These are phyloP conservation scores for Eulemur albifrons DNA, from an alignment of 2,797 vertebrate genomes.

Conservation along the genomic window DNA sequence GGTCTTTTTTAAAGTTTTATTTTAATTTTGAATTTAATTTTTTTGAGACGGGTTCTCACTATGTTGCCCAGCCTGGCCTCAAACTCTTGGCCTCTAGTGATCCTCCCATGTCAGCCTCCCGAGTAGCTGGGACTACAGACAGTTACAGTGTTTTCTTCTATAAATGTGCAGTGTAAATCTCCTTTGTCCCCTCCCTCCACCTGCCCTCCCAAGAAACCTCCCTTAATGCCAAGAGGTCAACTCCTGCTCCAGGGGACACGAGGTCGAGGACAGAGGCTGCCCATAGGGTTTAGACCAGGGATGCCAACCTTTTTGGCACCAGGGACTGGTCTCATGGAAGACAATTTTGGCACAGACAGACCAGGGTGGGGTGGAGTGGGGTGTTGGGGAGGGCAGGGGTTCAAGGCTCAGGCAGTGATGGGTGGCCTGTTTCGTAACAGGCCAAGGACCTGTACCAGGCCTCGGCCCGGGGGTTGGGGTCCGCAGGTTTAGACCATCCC, in stretches of 20 bases:
- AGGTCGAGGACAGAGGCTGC: too few species aligned
- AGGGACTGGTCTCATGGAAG: too few species aligned
- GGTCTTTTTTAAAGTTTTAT: neutral
- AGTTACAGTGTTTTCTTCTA: neutral
- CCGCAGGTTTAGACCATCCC: neutral
- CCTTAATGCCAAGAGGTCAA: neutral
- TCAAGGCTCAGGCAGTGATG: too few species aligned
- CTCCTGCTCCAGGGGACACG: neutral
- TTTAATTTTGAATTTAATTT: neutral
- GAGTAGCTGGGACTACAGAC: neutral
- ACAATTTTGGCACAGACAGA: too few species aligned
- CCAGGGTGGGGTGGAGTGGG: too few species aligned
- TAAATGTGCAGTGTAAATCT: neutral
- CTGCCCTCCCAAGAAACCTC: neutral
- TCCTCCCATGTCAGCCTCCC: neutral
- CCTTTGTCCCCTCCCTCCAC: neutral
- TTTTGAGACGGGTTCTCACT: neutral
- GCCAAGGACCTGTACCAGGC: too few species aligned
- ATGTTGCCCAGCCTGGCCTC: neutral
- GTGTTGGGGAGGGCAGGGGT: too few species aligned
- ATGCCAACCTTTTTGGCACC: too few species aligned
- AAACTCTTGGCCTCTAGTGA: neutral
- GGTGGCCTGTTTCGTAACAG: too few species aligned
- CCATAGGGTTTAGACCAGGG: too few species aligned
- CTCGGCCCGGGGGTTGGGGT: too few species aligned